These are phyloP conservation scores for Macrotrachela quadricornifera DNA, from an alignment of 1,140 invertebrate species.

Conservation along the genomic window DNA sequence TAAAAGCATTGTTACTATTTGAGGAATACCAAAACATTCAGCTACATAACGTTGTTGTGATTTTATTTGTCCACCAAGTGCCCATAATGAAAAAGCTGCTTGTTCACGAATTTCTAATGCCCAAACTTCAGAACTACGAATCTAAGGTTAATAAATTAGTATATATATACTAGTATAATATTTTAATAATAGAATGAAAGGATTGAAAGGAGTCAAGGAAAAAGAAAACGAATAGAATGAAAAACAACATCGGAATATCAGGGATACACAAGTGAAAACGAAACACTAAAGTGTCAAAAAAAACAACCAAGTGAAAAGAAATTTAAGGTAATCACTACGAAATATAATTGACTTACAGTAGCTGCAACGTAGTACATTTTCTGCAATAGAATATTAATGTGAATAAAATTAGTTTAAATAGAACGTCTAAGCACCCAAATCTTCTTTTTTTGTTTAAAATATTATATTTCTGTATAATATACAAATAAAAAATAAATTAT, in stretches of 20 bases:
- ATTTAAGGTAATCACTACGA: background rate
- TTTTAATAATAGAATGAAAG: background rate
- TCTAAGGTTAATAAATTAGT: background rate
- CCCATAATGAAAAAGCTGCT: constrained; percentile 26
- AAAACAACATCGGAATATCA: background rate
- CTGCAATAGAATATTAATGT: background rate
- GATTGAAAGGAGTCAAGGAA: background rate
- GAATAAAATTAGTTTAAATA: background rate
- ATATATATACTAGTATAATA: background rate
- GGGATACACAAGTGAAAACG: background rate
- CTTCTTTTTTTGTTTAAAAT: too few relatives aligned
- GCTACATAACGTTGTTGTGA: constrained; percentile 27
- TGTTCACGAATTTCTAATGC: constrained; percentile 24
- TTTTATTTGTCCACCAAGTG: constrained; percentile 23
- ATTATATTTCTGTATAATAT: too few relatives aligned
- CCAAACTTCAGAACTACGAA: constrained; percentile 3
- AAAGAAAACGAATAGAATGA: background rate
- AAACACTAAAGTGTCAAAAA: background rate
- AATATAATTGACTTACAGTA: constrained; percentile 3
- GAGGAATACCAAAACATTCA: constrained; percentile 21
- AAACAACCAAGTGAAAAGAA: background rate
- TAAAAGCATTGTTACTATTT: constrained; percentile 27
- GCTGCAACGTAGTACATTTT: constrained; percentile 9
- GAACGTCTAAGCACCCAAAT: too few relatives aligned
- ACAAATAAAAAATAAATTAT: background rate